Base-by-base conservation (phyloP, 2,113 vertebrate species). In the Mesocricetus auratus region DNA sequence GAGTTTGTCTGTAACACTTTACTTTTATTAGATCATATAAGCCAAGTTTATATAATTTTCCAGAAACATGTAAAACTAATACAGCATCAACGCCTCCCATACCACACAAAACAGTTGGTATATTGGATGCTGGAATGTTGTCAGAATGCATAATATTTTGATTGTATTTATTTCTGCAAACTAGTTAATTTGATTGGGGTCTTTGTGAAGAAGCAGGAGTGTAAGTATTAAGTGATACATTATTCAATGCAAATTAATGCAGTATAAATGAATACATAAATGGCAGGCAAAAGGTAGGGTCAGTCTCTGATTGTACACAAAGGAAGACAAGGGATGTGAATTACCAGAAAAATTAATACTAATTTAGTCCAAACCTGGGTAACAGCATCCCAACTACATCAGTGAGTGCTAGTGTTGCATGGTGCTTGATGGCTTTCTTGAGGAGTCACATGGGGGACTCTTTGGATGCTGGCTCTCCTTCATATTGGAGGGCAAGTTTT, bases 211-310 rank as follows among this genome's bases (percentile, higher is more conserved):
- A 83, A 69, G 13, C 45, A 62, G 22, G 31, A 4, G 3, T 47
- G 53, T 2, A 68, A 33, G 83, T 68, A 86, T 56, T 42, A 53
- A 83, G 31, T 42, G 42, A 78, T 8, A 50, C 13, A 47, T 89
- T 87, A 95, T 47, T 78, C 33, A 31, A 50, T 78, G 78, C 78
- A 94, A 92, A 94, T 82, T 90, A 73, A 77, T 50, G 29, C 62
- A 90, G 42, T 60, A 50, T 93, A 94, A 86, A 88, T 74, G 86
- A 87, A 93, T 7, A 58, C 3, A 69, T 66, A 90, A 81, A 82
- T 74, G 78, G 6, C 73, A 93, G 83, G 39, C 58, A 74, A 77
- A 93, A 69, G 78, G 69, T 69, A 33, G 68, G 39, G 66, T 82
- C 86, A 78, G 68, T 47, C 45, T 95, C 66, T 7, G 26, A 77